These are phyloP conservation scores for Amphiprion clarkii DNA, from an alignment of 2,797 vertebrate genomes.

Conservation along the genomic window DNA sequence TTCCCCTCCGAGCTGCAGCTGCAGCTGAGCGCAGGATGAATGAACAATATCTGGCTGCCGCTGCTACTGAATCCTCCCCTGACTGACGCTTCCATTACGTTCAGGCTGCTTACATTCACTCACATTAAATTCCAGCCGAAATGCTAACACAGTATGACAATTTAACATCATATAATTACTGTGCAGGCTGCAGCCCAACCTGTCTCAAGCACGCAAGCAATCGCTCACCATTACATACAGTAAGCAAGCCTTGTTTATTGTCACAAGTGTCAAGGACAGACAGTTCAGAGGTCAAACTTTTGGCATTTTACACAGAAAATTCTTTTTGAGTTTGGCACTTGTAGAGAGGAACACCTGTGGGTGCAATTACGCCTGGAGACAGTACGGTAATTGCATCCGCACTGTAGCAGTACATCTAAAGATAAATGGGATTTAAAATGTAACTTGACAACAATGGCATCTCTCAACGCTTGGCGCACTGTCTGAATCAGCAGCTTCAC, in stretches of 20 bases:
- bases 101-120: constrained; percentile 37
- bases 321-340: not conserved
- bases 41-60: constrained; percentile 81
- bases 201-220: not conserved
- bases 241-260: no score
- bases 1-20: constrained; percentile 50
- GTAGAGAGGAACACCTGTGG: constrained; percentile 33
- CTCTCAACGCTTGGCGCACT: constrained; percentile 10
- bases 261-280: not conserved
- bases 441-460: constrained; percentile 41
- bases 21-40: constrained; percentile 69
- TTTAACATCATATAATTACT: constrained; percentile 43
- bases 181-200: not conserved
- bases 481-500: constrained; percentile 1
- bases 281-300: constrained; percentile 21
- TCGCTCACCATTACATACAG: not conserved
- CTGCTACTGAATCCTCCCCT: constrained; percentile 46
- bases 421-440: constrained; percentile 51
- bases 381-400: constrained; percentile 17
- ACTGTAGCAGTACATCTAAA: constrained; percentile 30
- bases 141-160: constrained; percentile 26
- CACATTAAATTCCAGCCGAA: constrained; percentile 30
- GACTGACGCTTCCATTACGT: constrained; percentile 63
- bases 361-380: constrained; percentile 37
- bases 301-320: constrained; percentile 6